Conservation (phyloP, 2,113 vertebrate species). For the Cyrtonyx montezumae region DNA sequence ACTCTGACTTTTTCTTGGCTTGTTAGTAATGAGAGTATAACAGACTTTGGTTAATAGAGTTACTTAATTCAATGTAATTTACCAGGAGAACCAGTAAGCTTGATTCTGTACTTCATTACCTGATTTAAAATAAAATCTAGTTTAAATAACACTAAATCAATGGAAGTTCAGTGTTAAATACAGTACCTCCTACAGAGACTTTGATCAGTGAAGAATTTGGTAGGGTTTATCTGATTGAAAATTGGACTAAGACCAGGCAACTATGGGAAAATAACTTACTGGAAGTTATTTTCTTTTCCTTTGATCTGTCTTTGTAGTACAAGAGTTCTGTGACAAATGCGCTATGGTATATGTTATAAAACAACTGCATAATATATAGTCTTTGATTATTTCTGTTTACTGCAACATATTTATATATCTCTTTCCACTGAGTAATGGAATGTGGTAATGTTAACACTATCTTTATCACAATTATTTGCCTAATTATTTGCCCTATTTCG, state of each 20-base stretch:
- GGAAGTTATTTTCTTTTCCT: conserved; percentile 50
- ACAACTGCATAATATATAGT: neutral
- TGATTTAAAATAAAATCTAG: conserved; percentile 48
- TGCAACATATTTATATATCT: neutral
- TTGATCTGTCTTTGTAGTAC: neutral
- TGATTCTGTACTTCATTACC: neutral
- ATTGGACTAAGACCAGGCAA: conserved; percentile 43
- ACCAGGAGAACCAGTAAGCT: neutral
- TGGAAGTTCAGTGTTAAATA: conserved; percentile 65
- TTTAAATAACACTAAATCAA: conserved; percentile 66
- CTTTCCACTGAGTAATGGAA: neutral
- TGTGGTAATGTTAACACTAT: neutral
- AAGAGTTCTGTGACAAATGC: neutral
- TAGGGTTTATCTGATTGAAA: conserved; percentile 43
- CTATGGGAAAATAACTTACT: conserved; percentile 47
- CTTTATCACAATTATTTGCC: neutral
- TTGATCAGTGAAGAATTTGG: conserved; percentile 61
- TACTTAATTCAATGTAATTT: conserved; percentile 8
- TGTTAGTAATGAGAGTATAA: neutral
- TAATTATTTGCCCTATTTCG: neutral
- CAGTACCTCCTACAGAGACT: conserved; percentile 19
- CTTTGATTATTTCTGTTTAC: neutral
- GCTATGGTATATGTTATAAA: neutral
- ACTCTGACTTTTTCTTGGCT: neutral
- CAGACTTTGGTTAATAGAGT: neutral